Base-by-base conservation (phyloP, 2,888 invertebrate species). In the Orgyia antiqua region DNA sequence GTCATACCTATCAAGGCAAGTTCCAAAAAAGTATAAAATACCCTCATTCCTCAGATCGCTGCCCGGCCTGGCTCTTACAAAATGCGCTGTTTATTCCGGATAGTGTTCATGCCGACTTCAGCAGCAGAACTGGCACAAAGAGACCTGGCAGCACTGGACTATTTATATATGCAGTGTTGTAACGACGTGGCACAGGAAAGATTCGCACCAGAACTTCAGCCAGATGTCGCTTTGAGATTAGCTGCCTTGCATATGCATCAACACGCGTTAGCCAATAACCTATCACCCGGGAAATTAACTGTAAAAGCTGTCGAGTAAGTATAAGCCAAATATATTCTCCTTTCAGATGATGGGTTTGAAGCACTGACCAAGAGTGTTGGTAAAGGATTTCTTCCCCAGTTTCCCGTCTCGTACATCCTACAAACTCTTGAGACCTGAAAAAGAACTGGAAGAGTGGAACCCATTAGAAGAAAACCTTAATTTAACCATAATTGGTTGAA, bases 101-200 rank as follows among this genome's bases (percentile, higher is more conserved):
- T 96, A 26, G 93, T 94, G 6, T 97, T 96, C 83, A 94, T 96
- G 57, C 97, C 97, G 3, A 88, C 90, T 10, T 95, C 97, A 29
- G 93, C 96, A 0, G 94, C 94, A 2, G 93, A 93, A 34, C 79
- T 97, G 29, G 93, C 96, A 0, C 93, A 94, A 68, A 89, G 90
- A 47, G 97, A 97, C 82, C 88, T 94, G 8, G 91, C 93, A 10
- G 94, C 96, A 1, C 89, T 97, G 56, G 96, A 97, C 76, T 97
- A 96, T 74, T 88, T 96, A 18, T 96, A 94, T 78, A 89, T 92
- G 69, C 96, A 96, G 83, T 96, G 96, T 74, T 96, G 96, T 70
- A 97, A 96, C 68, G 97, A 97, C 76, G 96, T 97, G 8, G 93
- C 95, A 0, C 94, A 96, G 63, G 97, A 97, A 62, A 75, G 96